Conservation (phyloP, 2,113 vertebrate species). For the Arvicanthis niloticus region DNA sequence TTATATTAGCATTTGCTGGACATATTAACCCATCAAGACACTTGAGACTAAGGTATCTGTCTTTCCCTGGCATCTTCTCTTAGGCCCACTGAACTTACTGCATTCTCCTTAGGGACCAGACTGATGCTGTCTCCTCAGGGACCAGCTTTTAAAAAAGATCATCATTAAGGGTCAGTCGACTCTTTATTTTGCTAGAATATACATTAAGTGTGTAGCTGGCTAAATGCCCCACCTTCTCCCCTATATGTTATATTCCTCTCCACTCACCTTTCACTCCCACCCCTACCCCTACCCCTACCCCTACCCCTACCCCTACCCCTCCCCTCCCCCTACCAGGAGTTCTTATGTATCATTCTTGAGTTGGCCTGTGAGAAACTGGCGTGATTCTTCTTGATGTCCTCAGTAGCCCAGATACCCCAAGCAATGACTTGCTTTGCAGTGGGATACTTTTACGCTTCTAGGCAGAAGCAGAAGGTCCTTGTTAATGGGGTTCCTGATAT, state of each 20-base stretch:
- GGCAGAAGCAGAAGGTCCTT: neutral
- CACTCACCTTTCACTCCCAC: neutral
- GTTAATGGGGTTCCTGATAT: neutral
- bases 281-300: too few relatives aligned
- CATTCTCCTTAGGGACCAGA: neutral
- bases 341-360: neutral
- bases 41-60: neutral
- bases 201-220: neutral
- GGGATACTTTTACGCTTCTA: neutral
- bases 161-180: neutral
- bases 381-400: neutral
- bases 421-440: neutral
- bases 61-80: neutral
- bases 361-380: neutral
- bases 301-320: too few relatives aligned
- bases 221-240: neutral
- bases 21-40: neutral
- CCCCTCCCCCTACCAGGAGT: neutral
- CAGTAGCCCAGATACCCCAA: neutral
- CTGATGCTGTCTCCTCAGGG: neutral
- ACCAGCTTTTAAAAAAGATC: neutral
- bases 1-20: constrained; percentile 4
- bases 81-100: neutral
- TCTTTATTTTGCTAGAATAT: neutral
- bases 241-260: neutral